Base-by-base conservation (phyloP, 2,113 vertebrate genomes). In the Mohoua ochrocephala region DNA sequence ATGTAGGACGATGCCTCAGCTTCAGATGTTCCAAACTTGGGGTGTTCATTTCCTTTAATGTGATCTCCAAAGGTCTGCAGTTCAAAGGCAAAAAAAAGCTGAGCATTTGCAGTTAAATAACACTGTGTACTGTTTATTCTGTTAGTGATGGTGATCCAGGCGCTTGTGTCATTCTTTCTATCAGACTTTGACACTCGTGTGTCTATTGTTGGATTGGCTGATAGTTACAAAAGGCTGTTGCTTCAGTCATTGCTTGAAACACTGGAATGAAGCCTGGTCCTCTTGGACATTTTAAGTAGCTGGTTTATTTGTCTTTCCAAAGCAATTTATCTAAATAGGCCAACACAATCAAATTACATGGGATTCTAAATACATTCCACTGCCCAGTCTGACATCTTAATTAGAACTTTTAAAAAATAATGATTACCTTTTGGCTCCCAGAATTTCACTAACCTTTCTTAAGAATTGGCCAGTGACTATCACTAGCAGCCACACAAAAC, bases 281-380 rank as follows among this genome's bases (percentile, higher is more conserved):
- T 96, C 96, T 96, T 97, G 97, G 91, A 95, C 96, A 91, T 97
- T 98, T 98, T 96, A 97, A 97, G 97, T 97, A 95, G 97, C 87
- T 96, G 92, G 93, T 97, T 98, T 98, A 97, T 97, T 98, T 98
- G 93, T 98, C 97, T 98, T 98, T 98, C 97, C 98, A 97, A 97
- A 94, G 95, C 96, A 96, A 96, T 98, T 98, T 98, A 97, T 97
- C 96, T 97, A 96, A 97, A 97, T 91, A 97, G 96, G 97, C 97
- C 97, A 98, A 98, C 96, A 97, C 93, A 98, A 98, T 98, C 97
- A 98, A 98, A 98, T 98, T 97, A 97, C 97, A 96, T 93, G 91
- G 91, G 93, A 93, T 97, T 98, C 96, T 97, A 98, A 98, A 97
- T 97, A 97, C 93, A 96, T 97, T 97, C 95, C 95, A 95, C 92